Conservation (phyloP, 2,797 vertebrate genomes). For the Luscinia megarhynchos region DNA sequence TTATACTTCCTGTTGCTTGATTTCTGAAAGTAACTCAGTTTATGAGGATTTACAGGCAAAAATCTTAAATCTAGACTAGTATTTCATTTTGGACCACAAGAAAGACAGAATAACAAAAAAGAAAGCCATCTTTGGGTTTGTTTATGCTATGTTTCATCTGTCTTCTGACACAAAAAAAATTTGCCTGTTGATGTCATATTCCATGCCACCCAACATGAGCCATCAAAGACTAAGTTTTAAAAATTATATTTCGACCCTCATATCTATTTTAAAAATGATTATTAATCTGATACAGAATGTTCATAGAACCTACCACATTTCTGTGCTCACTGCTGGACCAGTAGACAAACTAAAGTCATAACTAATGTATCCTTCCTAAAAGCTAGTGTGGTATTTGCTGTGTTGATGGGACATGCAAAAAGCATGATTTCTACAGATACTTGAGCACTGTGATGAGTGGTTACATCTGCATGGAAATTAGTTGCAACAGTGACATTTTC, state of each 20-base stretch:
- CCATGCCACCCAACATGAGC: neutral
- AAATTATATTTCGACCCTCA: neutral
- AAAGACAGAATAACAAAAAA: neutral
- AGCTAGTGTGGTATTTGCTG: neutral
- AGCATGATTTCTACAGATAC: neutral
- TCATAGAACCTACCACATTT: neutral
- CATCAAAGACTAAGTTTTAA: neutral
- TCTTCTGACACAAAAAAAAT: neutral
- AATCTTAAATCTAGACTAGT: neutral
- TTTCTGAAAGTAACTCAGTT: neutral
- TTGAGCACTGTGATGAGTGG: neutral
- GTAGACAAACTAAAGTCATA: neutral
- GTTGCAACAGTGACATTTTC: neutral
- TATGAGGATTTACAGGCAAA: neutral
- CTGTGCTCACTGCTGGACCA: neutral
- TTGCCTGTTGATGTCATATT: neutral
- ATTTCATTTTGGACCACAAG: neutral
- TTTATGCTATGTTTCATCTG: neutral
- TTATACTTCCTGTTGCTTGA: neutral
- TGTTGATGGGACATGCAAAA: neutral
- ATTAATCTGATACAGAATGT: neutral
- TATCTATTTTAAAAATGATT: neutral
- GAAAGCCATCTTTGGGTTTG: neutral
- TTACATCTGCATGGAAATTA: neutral
- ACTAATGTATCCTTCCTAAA: neutral